Percentiles rank a stretch among this genome's conserved stretches.
phyloP scores from a whole-genome alignment of 2,113 vertebrate species.

The Danio rerio region GRCz12tu NC_133178.1:30494501-30495000 shows the following conservation, averaged over 20 bases:
- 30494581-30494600: background rate
- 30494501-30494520: background rate
- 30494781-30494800: conserved; percentile 23
- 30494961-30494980: conserved; percentile 14
- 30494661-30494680: conserved; percentile 10
- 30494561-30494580: background rate
- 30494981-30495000: conserved; percentile 37
- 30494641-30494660: background rate
- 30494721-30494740: conserved; percentile 46
- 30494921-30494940: conserved; percentile 1
- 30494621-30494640: background rate
- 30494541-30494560: background rate
- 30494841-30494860: background rate
- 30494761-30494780: background rate
- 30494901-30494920: background rate
- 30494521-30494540: background rate
- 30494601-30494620: background rate
- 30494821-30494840: background rate
- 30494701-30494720: conserved; percentile 44
- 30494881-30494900: background rate
- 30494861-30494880: background rate
- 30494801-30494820: background rate
- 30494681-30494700: conserved; percentile 36
- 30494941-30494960: background rate
- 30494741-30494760: background rate